These are phyloP conservation scores for Ibycter americanus DNA, from an alignment of 2,797 vertebrate species.

Conservation along the genomic window DNA sequence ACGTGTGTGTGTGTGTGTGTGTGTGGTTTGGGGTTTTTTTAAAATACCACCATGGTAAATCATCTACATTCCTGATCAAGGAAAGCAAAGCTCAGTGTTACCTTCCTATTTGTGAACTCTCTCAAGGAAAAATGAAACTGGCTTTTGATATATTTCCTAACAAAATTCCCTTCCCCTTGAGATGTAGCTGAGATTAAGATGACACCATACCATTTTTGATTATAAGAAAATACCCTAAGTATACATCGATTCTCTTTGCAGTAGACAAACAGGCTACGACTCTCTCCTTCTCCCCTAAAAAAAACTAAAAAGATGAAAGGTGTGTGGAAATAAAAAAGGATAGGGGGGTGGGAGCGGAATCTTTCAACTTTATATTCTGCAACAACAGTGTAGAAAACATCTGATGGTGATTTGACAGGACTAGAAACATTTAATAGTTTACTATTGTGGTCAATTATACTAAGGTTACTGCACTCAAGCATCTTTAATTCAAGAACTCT, in stretches of 20 bases:
- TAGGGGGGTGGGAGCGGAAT: fast-evolving
- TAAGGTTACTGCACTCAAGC: not conserved
- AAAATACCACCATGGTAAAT: not conserved
- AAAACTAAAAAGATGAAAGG: not conserved
- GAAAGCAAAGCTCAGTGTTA: not conserved
- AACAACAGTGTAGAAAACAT: not conserved
- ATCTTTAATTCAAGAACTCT: not conserved
- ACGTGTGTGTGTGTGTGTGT: fast-evolving
- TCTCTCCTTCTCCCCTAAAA: not conserved
- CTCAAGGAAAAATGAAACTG: not conserved
- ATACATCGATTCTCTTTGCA: not conserved
- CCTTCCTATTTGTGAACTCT: not conserved
- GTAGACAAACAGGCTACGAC: not conserved
- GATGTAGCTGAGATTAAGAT: not conserved
- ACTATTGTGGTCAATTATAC: not conserved
- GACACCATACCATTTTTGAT: not conserved
- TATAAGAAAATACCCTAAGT: not conserved
- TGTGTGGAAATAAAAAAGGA: not conserved
- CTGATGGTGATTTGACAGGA: not conserved
- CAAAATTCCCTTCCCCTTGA: not conserved
- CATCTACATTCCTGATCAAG: not conserved
- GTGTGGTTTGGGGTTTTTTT: not conserved
- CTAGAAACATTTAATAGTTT: not conserved
- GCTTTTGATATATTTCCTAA: not conserved
- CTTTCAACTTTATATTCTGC: not conserved